phyloP scores from a whole-genome alignment of 1,140 invertebrate species.

The Aphis craccivora region DNA sequence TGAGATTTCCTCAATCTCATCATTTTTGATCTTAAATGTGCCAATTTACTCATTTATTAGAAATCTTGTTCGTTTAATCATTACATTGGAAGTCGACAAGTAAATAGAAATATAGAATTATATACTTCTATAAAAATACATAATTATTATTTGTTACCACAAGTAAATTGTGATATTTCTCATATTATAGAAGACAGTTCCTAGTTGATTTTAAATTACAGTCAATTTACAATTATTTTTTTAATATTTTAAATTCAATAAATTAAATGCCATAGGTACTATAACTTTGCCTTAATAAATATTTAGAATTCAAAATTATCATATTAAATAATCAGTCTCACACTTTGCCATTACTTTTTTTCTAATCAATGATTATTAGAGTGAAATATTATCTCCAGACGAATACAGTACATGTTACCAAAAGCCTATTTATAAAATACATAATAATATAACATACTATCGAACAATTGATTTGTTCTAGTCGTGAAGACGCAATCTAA shows the following conservation, averaged over 20 bases:
- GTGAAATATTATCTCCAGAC: not conserved
- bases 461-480: not conserved
- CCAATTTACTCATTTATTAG: not conserved
- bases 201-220: not conserved
- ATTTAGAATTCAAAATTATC: not conserved
- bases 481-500: not conserved
- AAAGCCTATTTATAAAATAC: not conserved
- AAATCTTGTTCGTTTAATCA: not conserved
- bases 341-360: not conserved
- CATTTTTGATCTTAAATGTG: not conserved
- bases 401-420: not conserved
- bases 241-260: not conserved
- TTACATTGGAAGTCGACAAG: not conserved
- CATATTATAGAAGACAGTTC: not conserved
- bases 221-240: not conserved
- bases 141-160: not conserved
- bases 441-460: not conserved
- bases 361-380: not conserved
- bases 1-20: not conserved
- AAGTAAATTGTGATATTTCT: not conserved
- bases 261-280: not conserved
- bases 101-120: not conserved
- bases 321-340: not conserved
- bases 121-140: not conserved
- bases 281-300: not conserved